These are phyloP conservation scores for Xyrichtys novacula DNA, from an alignment of 2,797 vertebrate species.

Conservation along the genomic window DNA sequence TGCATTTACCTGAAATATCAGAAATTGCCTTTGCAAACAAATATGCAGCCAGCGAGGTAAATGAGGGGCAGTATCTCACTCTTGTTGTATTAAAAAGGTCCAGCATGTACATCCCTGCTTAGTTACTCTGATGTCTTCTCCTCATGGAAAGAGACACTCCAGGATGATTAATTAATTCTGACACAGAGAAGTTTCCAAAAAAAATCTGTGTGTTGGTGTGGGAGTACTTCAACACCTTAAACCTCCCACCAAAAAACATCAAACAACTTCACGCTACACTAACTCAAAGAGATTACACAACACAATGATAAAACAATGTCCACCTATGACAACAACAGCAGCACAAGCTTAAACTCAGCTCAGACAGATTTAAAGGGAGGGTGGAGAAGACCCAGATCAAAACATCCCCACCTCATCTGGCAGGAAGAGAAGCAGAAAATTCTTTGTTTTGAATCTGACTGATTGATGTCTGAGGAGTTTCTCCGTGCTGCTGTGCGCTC, in stretches of 20 bases:
- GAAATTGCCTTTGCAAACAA: not conserved
- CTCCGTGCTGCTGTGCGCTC: slow-evolving; percentile 1
- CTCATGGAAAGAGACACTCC: slow-evolving; percentile 6
- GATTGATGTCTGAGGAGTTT: not conserved
- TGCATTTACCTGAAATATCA: not conserved
- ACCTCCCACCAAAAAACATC: slow-evolving; percentile 10
- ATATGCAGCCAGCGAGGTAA: slow-evolving; percentile 10
- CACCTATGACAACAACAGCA: not conserved
- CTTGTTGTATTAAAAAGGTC: not conserved
- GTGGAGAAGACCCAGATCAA: not conserved
- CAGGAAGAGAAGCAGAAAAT: slow-evolving; percentile 20
- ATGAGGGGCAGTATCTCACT: not conserved
- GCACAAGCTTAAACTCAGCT: slow-evolving; percentile 4
- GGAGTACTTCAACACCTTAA: slow-evolving; percentile 8
- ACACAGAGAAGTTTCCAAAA: slow-evolving; percentile 10
- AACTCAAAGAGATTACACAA: not conserved
- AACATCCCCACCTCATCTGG: slow-evolving; percentile 2
- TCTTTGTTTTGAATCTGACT: slow-evolving; percentile 1
- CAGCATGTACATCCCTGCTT: slow-evolving; percentile 9
- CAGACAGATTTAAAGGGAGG: slow-evolving; percentile 3
- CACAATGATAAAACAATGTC: not conserved
- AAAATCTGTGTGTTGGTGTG: slow-evolving; percentile 13
- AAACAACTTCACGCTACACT: not conserved
- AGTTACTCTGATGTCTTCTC: not conserved
- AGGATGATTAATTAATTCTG: slow-evolving; percentile 13